Conservation (phyloP, 2,888 invertebrate genomes). For the Alsophila aescularia region DNA sequence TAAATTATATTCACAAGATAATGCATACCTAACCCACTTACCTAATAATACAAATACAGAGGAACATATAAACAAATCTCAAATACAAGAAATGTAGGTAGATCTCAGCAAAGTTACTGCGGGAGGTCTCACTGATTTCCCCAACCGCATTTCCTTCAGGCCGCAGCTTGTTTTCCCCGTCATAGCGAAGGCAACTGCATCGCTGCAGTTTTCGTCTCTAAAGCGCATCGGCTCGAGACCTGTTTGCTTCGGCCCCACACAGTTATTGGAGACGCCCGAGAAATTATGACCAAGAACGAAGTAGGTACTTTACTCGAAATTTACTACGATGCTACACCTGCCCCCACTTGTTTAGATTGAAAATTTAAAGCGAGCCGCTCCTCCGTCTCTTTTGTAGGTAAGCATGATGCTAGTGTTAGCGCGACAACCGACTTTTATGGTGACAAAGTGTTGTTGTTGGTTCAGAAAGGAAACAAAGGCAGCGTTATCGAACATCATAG, state of each 20-base stretch:
- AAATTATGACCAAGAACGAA: constrained; percentile 18
- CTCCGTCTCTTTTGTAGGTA: constrained; percentile 18
- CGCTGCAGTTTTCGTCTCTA: constrained; percentile 59
- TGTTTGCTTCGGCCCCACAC: constrained; percentile 20
- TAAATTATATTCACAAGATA: too few species aligned
- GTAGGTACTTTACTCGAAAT: constrained; percentile 18
- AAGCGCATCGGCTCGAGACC: constrained; percentile 24
- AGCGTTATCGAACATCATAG: not conserved
- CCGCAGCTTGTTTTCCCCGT: constrained; percentile 6
- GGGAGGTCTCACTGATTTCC: constrained; percentile 13
- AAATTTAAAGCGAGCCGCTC: constrained; percentile 22
- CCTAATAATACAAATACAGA: too few species aligned
- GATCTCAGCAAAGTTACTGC: constrained; percentile 1
- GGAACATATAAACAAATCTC: not conserved
- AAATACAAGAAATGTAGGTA: not conserved
- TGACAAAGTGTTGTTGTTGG: constrained; percentile 23
- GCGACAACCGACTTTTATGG: constrained; percentile 24
- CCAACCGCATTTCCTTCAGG: constrained; percentile 14
- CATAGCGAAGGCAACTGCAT: constrained; percentile 46
- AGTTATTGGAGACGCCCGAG: constrained; percentile 21
- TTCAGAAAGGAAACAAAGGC: constrained; percentile 4
- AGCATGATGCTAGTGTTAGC: constrained; percentile 18
- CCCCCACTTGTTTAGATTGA: constrained; percentile 26
- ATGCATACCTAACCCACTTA: too few species aligned
- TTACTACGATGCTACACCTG: constrained; percentile 25